phyloP scores from a whole-genome alignment of 2,888 invertebrate species.

The Cephalotes varians region DNA sequence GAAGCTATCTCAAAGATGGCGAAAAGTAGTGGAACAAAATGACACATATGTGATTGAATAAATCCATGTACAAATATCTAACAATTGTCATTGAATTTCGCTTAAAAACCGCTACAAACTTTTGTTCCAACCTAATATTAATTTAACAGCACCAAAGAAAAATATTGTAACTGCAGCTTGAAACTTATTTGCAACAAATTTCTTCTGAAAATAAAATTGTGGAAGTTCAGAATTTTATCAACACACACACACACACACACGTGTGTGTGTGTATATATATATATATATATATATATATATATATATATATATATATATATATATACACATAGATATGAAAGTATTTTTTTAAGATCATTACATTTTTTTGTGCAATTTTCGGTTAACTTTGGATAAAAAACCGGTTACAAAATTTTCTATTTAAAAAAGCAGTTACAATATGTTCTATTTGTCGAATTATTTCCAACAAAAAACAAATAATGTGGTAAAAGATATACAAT shows the following conservation, averaged over 20 bases:
- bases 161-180: background rate
- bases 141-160: background rate
- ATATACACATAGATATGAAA: no score
- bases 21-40: no score
- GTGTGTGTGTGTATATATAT: no score
- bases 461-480: background rate
- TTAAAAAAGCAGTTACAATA: conserved; percentile 2
- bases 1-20: no score
- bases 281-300: no score
- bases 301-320: no score
- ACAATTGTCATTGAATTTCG: no score
- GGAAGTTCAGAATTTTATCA: background rate
- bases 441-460: background rate
- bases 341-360: background rate
- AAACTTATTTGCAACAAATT: background rate
- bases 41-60: no score
- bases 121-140: no score
- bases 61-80: no score
- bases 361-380: background rate
- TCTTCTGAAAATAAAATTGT: background rate
- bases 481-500: background rate
- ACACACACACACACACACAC: background rate
- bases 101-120: no score
- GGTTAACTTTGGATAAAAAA: background rate
- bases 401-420: background rate